These are phyloP conservation scores for Sarcophaga caerulescens DNA, from an alignment of 2,888 invertebrate species.

Conservation along the genomic window DNA sequence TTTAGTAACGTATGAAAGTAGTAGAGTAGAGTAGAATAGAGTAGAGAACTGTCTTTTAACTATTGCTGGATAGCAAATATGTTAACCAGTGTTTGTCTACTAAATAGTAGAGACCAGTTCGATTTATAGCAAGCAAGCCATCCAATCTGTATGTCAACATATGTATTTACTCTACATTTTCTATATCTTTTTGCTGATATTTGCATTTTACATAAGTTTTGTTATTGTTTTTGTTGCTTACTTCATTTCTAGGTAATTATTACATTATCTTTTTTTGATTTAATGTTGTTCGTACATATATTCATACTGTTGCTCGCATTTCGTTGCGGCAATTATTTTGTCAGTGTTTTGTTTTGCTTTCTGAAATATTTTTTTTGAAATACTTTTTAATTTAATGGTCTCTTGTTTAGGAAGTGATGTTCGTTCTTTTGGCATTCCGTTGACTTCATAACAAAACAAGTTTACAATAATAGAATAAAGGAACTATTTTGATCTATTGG, in stretches of 20 bases:
- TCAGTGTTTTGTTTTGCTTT: constrained; percentile 44
- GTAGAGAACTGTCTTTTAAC: neutral
- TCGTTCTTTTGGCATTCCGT: neutral
- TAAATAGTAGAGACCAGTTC: neutral
- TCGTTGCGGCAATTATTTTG: constrained; percentile 19
- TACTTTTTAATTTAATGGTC: constrained; percentile 23
- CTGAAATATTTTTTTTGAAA: constrained; percentile 37
- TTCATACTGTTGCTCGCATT: neutral
- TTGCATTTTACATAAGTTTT: constrained; percentile 38
- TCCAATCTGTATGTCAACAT: neutral
- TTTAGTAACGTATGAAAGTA: neutral
- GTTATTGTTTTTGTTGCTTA: constrained; percentile 18
- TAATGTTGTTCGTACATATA: constrained; percentile 33
- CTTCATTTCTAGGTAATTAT: constrained; percentile 61
- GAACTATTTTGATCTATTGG: neutral
- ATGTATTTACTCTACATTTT: neutral
- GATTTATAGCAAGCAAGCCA: constrained; percentile 3
- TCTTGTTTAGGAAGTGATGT: constrained; percentile 35
- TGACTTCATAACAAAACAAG: neutral
- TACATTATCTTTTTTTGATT: constrained; percentile 45
- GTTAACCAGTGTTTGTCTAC: neutral
- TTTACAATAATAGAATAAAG: neutral
- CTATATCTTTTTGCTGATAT: constrained; percentile 41
- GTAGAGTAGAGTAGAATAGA: neutral
- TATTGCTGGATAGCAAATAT: no score